Evolutionary conservation across 23 tunicate species (phyloP).

Genomic region (Aplidium turbinatum): DNA sequence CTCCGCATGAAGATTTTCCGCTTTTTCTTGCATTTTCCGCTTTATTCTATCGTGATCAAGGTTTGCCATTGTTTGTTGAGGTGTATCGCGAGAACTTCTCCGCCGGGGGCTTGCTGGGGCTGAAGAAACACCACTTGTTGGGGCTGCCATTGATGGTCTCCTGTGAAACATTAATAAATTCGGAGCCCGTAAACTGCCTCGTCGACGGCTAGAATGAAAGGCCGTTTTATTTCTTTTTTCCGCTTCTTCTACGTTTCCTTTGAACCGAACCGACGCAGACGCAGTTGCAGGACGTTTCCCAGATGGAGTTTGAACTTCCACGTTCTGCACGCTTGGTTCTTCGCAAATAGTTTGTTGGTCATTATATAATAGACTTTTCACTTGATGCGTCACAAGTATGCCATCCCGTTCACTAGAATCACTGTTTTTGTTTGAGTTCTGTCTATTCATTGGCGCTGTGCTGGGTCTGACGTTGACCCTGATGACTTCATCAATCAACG

Average conservation of each 20-base stretch:
- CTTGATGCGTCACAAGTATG: conserved; percentile 22
- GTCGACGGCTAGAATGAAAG: conserved; percentile 2
- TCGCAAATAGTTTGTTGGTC: background rate
- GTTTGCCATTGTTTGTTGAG: conserved; percentile 59
- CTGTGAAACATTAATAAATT: conserved; percentile 36
- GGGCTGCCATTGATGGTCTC: too few relatives aligned
- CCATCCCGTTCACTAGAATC: background rate
- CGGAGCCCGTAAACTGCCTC: conserved; percentile 41
- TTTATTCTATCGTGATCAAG: conserved; percentile 70
- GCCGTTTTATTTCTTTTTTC: background rate
- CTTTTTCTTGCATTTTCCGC: conserved; percentile 68
- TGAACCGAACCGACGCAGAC: conserved; percentile 43
- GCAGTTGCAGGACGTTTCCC: conserved; percentile 47
- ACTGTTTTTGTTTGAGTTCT: background rate
- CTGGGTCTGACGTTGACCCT: conserved; percentile 71
- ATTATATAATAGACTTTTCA: background rate
- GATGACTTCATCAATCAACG: conserved; percentile 38
- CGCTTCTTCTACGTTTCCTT: conserved; percentile 8
- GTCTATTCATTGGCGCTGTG: conserved; percentile 63
- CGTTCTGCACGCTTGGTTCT: conserved; percentile 15
- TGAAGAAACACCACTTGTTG: conserved; percentile 4
- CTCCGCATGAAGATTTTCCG: conserved; percentile 50
- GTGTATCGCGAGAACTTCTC: background rate
- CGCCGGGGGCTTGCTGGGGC: conserved; percentile 12
- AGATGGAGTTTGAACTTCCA: conserved; percentile 7